These are phyloP conservation scores for Metallyticus violacea DNA, from an alignment of 2,888 invertebrate species.

Conservation along the genomic window DNA sequence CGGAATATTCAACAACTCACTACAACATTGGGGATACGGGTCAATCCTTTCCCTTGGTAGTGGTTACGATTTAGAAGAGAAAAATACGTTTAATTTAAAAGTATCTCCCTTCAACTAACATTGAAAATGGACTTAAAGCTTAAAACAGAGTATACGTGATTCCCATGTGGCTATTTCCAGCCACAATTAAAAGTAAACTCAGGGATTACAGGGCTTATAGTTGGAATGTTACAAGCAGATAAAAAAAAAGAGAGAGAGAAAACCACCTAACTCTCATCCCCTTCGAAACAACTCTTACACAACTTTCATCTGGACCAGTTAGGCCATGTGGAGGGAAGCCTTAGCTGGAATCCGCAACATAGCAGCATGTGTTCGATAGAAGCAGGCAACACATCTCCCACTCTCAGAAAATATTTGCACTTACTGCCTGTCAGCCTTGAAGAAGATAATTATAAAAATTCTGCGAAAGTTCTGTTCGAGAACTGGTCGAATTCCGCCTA, in stretches of 20 bases:
- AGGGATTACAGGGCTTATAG: conserved; percentile 1
- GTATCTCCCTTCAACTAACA: not conserved
- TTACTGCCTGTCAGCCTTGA: too few relatives aligned
- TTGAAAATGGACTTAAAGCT: conserved; percentile 2
- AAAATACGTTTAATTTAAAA: conserved; percentile 3
- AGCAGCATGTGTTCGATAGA: not conserved
- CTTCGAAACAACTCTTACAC: not conserved
- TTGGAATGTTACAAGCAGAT: conserved; percentile 1
- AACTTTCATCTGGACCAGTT: conserved; percentile 13
- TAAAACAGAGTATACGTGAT: not conserved
- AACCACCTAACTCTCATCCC: not conserved
- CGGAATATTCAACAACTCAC: not conserved
- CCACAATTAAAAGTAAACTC: conserved; percentile 9
- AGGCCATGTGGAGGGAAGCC: not conserved
- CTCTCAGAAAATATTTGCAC: not conserved
- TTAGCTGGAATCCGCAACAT: not conserved
- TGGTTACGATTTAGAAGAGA: not conserved
- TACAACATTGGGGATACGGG: not conserved
- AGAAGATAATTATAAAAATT: too few relatives aligned
- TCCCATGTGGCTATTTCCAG: not conserved
- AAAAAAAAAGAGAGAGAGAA: not conserved
- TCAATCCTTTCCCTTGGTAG: not conserved
- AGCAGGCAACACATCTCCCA: not conserved
- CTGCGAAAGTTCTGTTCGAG: too few relatives aligned
- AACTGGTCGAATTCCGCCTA: too few relatives aligned